These are phyloP conservation scores for Oscheius onirici DNA, from an alignment of 2,888 invertebrate genomes.

Conservation along the genomic window DNA sequence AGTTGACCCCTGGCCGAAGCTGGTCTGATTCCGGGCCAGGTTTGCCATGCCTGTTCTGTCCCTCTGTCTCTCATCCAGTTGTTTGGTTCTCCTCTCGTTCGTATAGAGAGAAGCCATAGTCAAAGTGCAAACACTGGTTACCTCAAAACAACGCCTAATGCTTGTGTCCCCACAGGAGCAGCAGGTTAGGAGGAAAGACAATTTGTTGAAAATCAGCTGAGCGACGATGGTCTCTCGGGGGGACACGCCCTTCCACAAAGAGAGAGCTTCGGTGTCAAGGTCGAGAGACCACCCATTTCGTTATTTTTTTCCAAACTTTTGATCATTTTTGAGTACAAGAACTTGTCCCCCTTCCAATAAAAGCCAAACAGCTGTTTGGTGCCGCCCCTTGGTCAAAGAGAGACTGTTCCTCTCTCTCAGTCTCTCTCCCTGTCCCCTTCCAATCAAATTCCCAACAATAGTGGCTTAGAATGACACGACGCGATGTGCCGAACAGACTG, in stretches of 20 bases:
- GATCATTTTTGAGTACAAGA: too few species aligned
- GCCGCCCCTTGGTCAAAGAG: background rate
- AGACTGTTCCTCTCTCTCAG: background rate
- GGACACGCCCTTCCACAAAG: too few species aligned
- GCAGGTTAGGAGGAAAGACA: too few species aligned
- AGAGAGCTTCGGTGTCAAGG: too few species aligned
- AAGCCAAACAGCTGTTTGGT: background rate
- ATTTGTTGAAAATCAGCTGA: too few species aligned
- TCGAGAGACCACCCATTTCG: too few species aligned
- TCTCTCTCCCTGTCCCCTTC: background rate
- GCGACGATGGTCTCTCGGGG: too few species aligned
- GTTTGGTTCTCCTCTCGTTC: conserved; percentile 2
- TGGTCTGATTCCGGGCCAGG: too few species aligned
- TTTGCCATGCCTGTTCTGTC: too few species aligned
- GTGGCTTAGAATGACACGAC: conserved; percentile 23
- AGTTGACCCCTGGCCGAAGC: too few species aligned
- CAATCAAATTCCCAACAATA: background rate
- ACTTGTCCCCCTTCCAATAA: background rate
- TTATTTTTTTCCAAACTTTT: too few species aligned
- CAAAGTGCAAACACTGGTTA: conserved; percentile 27
- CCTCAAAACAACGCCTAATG: conserved; percentile 17
- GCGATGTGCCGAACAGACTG: conserved; percentile 51
- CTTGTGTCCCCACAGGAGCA: too few species aligned
- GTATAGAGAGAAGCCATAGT: conserved; percentile 12
- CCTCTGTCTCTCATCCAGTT: background rate